phyloP scores from a whole-genome alignment of 2,797 vertebrate species.

The Phataginus tricuspis region DNA sequence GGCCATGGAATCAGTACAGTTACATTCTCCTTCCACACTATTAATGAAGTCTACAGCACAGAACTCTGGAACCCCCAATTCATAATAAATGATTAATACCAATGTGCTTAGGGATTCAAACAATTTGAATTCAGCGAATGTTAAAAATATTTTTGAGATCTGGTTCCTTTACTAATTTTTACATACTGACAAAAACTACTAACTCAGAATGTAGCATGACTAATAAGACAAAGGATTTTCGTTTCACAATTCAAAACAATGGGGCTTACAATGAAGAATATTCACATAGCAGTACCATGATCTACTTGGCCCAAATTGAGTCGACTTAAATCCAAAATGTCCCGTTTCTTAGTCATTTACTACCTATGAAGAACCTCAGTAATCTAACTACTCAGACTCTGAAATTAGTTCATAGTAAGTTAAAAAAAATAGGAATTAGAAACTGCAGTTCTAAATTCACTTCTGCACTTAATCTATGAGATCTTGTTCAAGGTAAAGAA shows the following conservation, averaged over 20 bases:
- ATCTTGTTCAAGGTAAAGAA: conserved; percentile 7
- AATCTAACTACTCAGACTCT: conserved; percentile 27
- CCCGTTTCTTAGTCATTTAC: conserved; percentile 37
- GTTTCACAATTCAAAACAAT: conserved; percentile 44
- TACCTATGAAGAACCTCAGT: conserved; percentile 12
- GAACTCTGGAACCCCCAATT: neutral
- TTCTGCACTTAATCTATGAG: conserved; percentile 18
- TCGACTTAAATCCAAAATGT: conserved; percentile 19
- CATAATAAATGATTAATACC: neutral
- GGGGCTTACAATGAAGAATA: neutral
- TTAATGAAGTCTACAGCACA: conserved; percentile 23
- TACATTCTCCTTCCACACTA: neutral
- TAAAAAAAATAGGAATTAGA: conserved; percentile 38
- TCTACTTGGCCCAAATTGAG: neutral
- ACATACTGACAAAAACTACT: conserved; percentile 21
- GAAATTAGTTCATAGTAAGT: conserved; percentile 56
- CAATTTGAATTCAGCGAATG: conserved; percentile 7
- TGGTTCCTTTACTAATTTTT: conserved; percentile 42
- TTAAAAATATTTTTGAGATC: conserved; percentile 50
- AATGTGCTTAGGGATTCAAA: neutral
- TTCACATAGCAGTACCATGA: neutral
- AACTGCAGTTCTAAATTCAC: conserved; percentile 34
- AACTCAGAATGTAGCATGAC: conserved; percentile 37
- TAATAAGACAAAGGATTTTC: conserved; percentile 30
- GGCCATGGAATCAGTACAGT: neutral